These are phyloP conservation scores for Pseudorectes ferrugineus DNA, from an alignment of 2,113 vertebrate species.

Conservation along the genomic window DNA sequence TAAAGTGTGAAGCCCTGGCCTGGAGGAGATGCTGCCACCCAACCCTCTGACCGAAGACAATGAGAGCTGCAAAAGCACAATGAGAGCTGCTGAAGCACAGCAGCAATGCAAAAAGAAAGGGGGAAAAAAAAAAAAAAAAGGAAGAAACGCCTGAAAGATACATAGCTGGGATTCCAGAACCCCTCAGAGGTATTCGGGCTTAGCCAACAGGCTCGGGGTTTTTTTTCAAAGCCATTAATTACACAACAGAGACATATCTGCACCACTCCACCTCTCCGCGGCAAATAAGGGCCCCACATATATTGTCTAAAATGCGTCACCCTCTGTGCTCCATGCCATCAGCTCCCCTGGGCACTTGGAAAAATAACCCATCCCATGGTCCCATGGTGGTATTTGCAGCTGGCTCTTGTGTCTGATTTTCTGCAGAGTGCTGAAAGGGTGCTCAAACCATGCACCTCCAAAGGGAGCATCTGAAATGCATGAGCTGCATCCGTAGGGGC, in stretches of 20 bases:
- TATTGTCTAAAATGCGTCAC: background rate
- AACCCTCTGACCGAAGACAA: background rate
- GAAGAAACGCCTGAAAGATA: conserved; percentile 60
- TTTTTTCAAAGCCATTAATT: conserved; percentile 60
- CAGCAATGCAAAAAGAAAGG: background rate
- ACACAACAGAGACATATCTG: conserved; percentile 56
- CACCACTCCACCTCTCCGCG: background rate
- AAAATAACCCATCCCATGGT: background rate
- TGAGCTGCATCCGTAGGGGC: background rate
- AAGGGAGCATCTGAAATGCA: background rate
- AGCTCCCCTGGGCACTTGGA: background rate
- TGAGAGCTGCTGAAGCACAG: background rate
- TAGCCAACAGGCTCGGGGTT: conserved; percentile 18
- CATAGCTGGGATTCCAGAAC: conserved; percentile 70
- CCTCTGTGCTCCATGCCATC: background rate
- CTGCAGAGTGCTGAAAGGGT: background rate
- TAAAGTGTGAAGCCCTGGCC: background rate
- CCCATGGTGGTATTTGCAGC: background rate
- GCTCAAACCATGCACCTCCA: background rate
- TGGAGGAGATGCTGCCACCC: background rate
- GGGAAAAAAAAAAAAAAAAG: background rate
- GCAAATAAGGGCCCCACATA: background rate
- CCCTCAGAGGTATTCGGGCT: conserved; percentile 63
- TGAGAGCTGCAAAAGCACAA: conserved; percentile 3
- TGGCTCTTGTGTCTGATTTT: background rate